Conservation (phyloP, 1,140 invertebrate species). For the Bombyx mandarina region DNA sequence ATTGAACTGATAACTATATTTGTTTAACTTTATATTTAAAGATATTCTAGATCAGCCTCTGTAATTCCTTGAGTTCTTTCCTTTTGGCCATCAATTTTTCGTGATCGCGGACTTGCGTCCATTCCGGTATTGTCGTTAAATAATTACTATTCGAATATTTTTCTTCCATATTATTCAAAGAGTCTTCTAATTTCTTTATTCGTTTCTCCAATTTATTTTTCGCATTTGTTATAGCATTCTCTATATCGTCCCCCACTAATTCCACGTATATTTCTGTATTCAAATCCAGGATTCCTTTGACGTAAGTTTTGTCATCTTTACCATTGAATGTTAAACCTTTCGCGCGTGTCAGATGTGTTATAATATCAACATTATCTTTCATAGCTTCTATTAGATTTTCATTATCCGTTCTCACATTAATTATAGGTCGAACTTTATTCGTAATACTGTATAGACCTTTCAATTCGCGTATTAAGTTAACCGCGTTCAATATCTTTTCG, state of each 20-base stretch:
- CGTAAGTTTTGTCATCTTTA: constrained; percentile 20
- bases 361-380: constrained; percentile 23
- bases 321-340: constrained; percentile 17
- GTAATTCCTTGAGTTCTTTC: constrained; percentile 41
- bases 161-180: constrained; percentile 33
- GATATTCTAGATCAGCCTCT: constrained; percentile 36
- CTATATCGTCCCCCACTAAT: constrained; percentile 28
- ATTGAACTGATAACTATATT: too few relatives aligned
- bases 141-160: constrained; percentile 34
- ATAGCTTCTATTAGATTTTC: constrained; percentile 28
- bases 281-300: constrained; percentile 34
- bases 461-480: constrained; percentile 73
- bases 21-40: too few relatives aligned
- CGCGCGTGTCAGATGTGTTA: constrained; percentile 42
- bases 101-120: constrained; percentile 30
- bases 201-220: constrained; percentile 39
- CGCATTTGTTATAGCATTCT: constrained; percentile 28
- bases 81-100: constrained; percentile 37
- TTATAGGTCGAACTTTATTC: constrained; percentile 67
- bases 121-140: constrained; percentile 26
- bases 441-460: constrained; percentile 74
- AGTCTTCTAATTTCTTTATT: constrained; percentile 46
- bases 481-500: constrained; percentile 69
- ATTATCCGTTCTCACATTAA: constrained; percentile 51
- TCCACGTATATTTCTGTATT: constrained; percentile 41